These are phyloP conservation scores for Dascillus cervinus DNA, from an alignment of 2,888 invertebrate genomes.

Conservation along the genomic window DNA sequence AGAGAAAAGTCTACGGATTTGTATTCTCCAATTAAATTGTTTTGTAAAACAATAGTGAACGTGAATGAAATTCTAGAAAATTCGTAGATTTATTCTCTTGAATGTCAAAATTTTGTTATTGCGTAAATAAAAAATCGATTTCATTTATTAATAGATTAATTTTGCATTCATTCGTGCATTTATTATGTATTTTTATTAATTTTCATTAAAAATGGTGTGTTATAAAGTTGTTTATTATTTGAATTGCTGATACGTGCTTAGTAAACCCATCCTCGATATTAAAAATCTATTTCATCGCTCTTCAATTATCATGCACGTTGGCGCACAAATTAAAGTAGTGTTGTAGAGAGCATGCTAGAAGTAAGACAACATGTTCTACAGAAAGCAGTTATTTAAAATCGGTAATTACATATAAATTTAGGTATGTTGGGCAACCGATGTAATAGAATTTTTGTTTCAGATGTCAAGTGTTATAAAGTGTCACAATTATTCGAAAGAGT, in stretches of 20 bases:
- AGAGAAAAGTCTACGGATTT: too few relatives aligned
- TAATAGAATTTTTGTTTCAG: conserved; percentile 40
- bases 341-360: conserved; percentile 22
- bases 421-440: too few relatives aligned
- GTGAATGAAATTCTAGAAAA: too few relatives aligned
- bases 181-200: conserved; percentile 60
- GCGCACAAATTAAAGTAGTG: conserved; percentile 12
- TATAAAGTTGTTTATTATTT: conserved; percentile 37
- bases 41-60: conserved; percentile 1
- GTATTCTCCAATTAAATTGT: too few relatives aligned
- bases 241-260: too few relatives aligned
- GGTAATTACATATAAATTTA: conserved; percentile 20
- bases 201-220: conserved; percentile 68
- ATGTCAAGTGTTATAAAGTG: conserved; percentile 48
- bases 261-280: conserved; percentile 3
- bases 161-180: conserved; percentile 56
- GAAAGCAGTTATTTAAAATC: conserved; percentile 12
- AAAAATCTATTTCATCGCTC: not conserved
- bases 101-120: too few relatives aligned
- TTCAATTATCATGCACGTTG: not conserved
- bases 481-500: conserved; percentile 54
- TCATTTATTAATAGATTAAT: too few relatives aligned
- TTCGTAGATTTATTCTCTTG: conserved; percentile 9
- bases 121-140: too few relatives aligned
- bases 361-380: conserved; percentile 15